Percentiles rank a stretch among this genome's conserved stretches.
These are phyloP conservation scores for Mugil cephalus DNA, from an alignment of 2,113 vertebrate genomes.

Conservation along the genomic window DNA sequence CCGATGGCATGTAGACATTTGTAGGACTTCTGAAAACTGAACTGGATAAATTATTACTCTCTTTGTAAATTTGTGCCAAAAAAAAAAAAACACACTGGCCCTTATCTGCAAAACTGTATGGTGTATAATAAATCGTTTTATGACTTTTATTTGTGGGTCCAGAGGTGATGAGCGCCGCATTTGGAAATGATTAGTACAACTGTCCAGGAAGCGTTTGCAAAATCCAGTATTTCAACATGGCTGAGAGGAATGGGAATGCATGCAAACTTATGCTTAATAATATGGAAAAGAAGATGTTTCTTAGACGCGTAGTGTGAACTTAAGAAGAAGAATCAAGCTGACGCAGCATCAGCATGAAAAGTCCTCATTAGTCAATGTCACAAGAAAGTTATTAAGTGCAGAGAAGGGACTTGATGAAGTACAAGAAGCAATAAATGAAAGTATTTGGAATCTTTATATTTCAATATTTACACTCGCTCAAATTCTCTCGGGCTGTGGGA, in stretches of 20 bases:
- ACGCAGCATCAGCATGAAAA: background rate
- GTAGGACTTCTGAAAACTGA: conserved; percentile 17
- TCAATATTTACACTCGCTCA: conserved; percentile 65
- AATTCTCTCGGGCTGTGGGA: conserved; percentile 71
- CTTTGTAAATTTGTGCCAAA: conserved; percentile 32
- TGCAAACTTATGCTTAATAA: background rate
- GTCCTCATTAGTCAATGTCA: background rate
- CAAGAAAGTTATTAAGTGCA: background rate
- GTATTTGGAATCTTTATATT: conserved; percentile 47
- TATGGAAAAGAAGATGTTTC: background rate
- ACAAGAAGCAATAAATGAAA: conserved; percentile 37
- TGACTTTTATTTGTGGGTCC: conserved; percentile 17
- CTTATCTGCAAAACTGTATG: conserved; percentile 28
- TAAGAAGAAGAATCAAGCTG: background rate
- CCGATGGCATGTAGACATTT: conserved; percentile 4
- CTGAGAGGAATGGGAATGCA: background rate
- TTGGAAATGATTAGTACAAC: conserved; percentile 56
- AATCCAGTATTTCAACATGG: conserved; percentile 15
- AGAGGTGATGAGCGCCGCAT: conserved; percentile 38
- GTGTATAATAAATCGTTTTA: conserved; percentile 44
- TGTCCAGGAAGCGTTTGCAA: conserved; percentile 39
- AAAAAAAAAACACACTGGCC: conserved; percentile 2
- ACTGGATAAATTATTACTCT: conserved; percentile 22
- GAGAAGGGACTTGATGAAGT: background rate
- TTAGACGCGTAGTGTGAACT: background rate